phyloP scores from a whole-genome alignment of 1,140 invertebrate species.

The Lepidurus couesii region DNA sequence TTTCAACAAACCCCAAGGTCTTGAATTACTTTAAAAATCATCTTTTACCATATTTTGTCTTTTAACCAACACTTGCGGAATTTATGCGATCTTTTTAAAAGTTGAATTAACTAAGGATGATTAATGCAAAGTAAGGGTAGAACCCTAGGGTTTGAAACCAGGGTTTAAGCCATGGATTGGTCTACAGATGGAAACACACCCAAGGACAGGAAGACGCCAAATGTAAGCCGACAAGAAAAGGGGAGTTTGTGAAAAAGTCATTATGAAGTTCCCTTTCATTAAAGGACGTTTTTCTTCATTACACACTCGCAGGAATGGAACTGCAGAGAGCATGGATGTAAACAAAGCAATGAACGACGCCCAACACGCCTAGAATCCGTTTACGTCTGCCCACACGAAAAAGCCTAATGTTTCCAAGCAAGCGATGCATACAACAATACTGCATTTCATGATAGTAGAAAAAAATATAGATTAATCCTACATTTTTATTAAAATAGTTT shows the following conservation, averaged over 20 bases:
- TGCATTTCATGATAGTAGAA: conserved; percentile 1
- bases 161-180: neutral
- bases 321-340: too few species aligned
- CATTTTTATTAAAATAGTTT: neutral
- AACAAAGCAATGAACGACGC: too few species aligned
- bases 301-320: too few species aligned
- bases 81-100: too few species aligned
- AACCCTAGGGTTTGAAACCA: neutral
- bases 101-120: neutral
- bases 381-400: neutral
- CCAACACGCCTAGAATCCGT: too few species aligned
- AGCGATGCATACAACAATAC: neutral
- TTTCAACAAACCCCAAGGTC: too few species aligned
- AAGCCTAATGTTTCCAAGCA: neutral
- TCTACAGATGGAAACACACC: neutral
- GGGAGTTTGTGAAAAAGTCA: neutral
- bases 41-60: too few species aligned
- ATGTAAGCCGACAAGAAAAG: neutral
- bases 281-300: neutral
- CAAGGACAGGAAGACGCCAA: neutral
- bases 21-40: too few species aligned
- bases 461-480: neutral
- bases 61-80: too few species aligned
- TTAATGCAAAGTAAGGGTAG: neutral
- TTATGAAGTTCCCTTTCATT: neutral